These are phyloP conservation scores for Talpa occidentalis DNA, from an alignment of 2,113 vertebrate species.

Conservation along the genomic window DNA sequence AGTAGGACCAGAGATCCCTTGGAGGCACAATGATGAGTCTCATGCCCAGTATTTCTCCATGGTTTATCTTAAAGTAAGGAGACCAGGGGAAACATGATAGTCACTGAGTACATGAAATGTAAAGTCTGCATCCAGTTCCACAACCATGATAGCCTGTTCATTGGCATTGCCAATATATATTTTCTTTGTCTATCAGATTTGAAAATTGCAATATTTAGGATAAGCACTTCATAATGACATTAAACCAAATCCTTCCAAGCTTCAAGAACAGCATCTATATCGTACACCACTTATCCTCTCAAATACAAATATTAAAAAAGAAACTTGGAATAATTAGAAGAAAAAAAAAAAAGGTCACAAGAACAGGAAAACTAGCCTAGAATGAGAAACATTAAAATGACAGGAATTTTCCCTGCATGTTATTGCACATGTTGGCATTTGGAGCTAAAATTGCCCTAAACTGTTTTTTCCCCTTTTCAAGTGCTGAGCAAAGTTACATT, in stretches of 20 bases:
- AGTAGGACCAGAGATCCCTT: not conserved
- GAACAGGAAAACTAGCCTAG: not conserved
- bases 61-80: not conserved
- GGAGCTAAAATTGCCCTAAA: not conserved
- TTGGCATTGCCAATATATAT: not conserved
- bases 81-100: not conserved
- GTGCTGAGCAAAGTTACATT: conserved; percentile 17
- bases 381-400: not conserved
- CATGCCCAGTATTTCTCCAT: not conserved
- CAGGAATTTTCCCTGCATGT: not conserved
- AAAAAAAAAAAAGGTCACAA: not conserved
- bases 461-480: not conserved
- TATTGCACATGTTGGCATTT: not conserved
- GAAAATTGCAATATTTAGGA: not conserved
- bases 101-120: not conserved
- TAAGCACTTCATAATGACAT: not conserved
- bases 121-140: not conserved
- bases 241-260: not conserved
- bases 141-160: not conserved
- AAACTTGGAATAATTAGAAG: not conserved
- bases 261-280: not conserved
- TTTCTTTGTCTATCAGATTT: not conserved
- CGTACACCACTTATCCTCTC: not conserved
- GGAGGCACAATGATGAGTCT: not conserved
- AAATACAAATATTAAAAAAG: not conserved